Percentiles rank a stretch among this genome's conserved stretches.
Conservation (phyloP, 2,113 vertebrate genomes). For the Cricetomys ansorgei region DNA sequence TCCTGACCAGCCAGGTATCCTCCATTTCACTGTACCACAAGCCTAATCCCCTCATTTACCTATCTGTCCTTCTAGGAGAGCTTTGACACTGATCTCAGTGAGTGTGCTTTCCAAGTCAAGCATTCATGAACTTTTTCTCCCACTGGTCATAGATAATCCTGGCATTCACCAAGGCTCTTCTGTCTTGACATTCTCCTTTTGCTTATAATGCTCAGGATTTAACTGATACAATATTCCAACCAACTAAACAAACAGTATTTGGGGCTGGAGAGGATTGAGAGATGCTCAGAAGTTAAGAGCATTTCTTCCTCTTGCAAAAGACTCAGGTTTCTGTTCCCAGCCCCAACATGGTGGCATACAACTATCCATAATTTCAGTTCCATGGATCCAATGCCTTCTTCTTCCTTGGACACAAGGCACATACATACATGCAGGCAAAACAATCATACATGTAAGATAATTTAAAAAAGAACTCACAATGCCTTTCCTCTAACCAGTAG, state of each 20-base stretch:
- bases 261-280: background rate
- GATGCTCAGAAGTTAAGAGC: background rate
- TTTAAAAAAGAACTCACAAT: background rate
- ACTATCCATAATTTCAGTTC: background rate
- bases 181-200: background rate
- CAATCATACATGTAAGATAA: background rate
- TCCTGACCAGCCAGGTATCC: background rate
- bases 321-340: background rate
- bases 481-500: conserved; percentile 13
- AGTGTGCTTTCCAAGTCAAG: background rate
- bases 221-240: background rate
- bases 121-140: background rate
- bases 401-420: background rate
- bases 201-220: background rate
- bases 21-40: background rate
- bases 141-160: background rate
- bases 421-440: background rate
- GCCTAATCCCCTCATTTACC: background rate
- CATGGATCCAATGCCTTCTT: background rate
- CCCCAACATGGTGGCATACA: background rate
- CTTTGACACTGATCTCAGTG: background rate
- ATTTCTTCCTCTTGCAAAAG: background rate
- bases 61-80: background rate
- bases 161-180: background rate
- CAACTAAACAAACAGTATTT: background rate